Evolutionary conservation across 1,140 invertebrate species (phyloP).

Genomic region (Macrosteles quadrilineatus): DNA sequence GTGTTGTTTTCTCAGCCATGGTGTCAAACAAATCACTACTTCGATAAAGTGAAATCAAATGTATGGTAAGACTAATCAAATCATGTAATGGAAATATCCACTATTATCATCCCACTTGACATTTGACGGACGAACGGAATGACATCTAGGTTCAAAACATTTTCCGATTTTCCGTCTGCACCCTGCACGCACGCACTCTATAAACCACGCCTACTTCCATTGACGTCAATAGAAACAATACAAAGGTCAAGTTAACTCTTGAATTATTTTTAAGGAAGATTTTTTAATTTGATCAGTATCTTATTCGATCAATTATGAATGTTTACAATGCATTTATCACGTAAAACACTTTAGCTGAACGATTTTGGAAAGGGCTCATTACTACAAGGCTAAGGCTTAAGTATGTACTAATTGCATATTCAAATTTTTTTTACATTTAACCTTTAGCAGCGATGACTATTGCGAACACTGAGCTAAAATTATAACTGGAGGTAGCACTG

Average conservation of each 20-base stretch:
- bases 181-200: slow-evolving; percentile 15
- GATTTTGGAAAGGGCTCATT: too few relatives aligned
- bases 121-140: slow-evolving; percentile 18
- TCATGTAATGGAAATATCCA: background rate
- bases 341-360: too few relatives aligned
- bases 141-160: slow-evolving; percentile 10
- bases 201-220: slow-evolving; percentile 37
- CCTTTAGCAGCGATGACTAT: too few relatives aligned
- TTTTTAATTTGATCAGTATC: too few relatives aligned
- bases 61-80: background rate
- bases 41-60: background rate
- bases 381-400: too few relatives aligned
- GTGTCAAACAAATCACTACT: background rate
- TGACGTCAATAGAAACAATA: slow-evolving; percentile 36
- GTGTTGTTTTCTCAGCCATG: slow-evolving; percentile 48
- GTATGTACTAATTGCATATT: too few relatives aligned
- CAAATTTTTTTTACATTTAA: too few relatives aligned
- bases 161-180: background rate
- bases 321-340: too few relatives aligned
- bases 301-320: too few relatives aligned
- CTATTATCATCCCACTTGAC: slow-evolving; percentile 5
- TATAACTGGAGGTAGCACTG: too few relatives aligned
- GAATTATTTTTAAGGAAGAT: background rate
- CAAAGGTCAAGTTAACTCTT: background rate
- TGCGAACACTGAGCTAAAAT: too few relatives aligned